Percentiles rank a stretch among this genome's conserved stretches.
phyloP scores from a whole-genome alignment of 2,888 invertebrate genomes.

The Rhyacophila evoluta region DNA sequence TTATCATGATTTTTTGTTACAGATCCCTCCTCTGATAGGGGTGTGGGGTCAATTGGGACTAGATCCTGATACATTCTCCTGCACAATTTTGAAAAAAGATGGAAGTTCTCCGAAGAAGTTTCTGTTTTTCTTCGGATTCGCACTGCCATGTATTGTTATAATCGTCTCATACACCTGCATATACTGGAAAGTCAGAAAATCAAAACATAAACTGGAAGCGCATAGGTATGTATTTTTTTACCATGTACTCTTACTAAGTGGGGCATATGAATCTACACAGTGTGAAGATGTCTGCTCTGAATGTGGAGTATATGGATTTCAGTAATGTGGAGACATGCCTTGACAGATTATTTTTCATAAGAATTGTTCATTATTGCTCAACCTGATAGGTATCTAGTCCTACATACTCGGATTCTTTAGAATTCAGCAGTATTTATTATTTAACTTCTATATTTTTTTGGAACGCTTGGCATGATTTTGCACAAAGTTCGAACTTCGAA shows the following conservation, averaged over 20 bases:
- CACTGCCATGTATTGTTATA: slow-evolving; percentile 87
- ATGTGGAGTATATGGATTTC: not conserved
- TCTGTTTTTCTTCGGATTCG: slow-evolving; percentile 85
- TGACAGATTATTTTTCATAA: not conserved
- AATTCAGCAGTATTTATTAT: no score
- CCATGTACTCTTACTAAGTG: no score
- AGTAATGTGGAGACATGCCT: no score
- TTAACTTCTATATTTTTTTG: no score
- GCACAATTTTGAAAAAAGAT: slow-evolving; percentile 85
- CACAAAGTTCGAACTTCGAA: no score
- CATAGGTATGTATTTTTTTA: slow-evolving; percentile 72
- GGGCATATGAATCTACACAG: no score
- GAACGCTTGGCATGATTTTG: no score
- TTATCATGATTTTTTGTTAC: no score
- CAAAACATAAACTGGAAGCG: slow-evolving; percentile 78
- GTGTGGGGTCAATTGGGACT: slow-evolving; percentile 89
- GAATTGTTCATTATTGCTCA: not conserved
- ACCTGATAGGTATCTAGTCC: no score
- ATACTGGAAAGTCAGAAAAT: slow-evolving; percentile 81
- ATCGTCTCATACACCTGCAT: slow-evolving; percentile 89
- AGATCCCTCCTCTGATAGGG: slow-evolving; percentile 84
- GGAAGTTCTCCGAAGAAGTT: slow-evolving; percentile 86
- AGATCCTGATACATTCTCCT: slow-evolving; percentile 85
- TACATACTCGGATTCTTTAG: no score
- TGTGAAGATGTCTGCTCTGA: not conserved